A percentile compares a stretch with the other conserved stretches of the same genome.
Conservation (phyloP, 1,140 invertebrate genomes). For the Holotrichia oblita region DNA sequence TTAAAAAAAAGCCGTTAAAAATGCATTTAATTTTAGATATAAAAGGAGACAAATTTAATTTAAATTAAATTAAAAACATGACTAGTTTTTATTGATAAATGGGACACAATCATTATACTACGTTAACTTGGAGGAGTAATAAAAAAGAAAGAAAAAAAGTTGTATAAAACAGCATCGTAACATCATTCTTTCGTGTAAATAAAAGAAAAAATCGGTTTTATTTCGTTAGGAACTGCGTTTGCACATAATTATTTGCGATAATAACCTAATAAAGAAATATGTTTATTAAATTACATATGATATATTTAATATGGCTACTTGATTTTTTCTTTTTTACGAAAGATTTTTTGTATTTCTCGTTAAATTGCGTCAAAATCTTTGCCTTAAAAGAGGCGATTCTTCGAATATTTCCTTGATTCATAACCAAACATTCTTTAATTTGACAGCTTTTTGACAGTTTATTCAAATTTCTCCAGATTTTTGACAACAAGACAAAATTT, state of each 20-base stretch:
- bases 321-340: not conserved
- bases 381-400: too few species aligned
- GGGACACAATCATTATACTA: not conserved
- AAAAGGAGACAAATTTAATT: not conserved
- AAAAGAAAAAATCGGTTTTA: not conserved
- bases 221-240: slow-evolving; percentile 11
- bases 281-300: not conserved
- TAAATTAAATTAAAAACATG: not conserved
- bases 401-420: not conserved
- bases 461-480: not conserved
- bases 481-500: not conserved
- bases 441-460: not conserved
- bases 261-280: not conserved
- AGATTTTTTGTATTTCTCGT: too few species aligned
- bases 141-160: not conserved
- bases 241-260: not conserved
- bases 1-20: not conserved
- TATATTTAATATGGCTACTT: slow-evolving; percentile 14
- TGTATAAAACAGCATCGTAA: not conserved
- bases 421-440: not conserved
- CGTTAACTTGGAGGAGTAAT: not conserved
- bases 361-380: too few species aligned
- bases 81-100: not conserved
- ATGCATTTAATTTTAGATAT: not conserved
- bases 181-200: not conserved